Conservation (phyloP, 2,888 invertebrate genomes). For the Heliconius ismenius region DNA sequence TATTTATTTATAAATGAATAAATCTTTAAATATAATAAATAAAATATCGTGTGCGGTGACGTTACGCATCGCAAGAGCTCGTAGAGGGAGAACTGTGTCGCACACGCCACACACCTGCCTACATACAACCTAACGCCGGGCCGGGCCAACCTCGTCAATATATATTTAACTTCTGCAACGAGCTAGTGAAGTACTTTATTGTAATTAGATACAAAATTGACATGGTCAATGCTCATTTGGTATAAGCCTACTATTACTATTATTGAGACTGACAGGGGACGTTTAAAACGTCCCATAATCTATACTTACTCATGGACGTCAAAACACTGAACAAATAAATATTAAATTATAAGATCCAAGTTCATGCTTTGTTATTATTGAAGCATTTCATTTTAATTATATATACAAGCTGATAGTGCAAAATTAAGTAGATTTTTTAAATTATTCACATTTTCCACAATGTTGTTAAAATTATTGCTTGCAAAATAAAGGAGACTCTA, state of each 20-base stretch:
- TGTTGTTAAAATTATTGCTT: background rate
- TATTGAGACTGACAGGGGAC: constrained; percentile 18
- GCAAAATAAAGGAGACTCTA: background rate
- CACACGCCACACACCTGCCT: constrained; percentile 39
- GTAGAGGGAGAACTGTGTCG: constrained; percentile 28
- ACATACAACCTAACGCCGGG: constrained; percentile 32
- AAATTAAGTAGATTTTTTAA: background rate
- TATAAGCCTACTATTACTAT: constrained; percentile 15
- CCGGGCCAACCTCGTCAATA: constrained; percentile 17
- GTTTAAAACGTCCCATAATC: constrained; percentile 10
- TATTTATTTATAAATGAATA: background rate
- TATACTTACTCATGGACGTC: constrained; percentile 10
- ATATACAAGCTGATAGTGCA: background rate
- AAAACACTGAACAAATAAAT: constrained; percentile 13
- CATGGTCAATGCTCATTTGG: constrained; percentile 23
- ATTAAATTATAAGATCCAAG: constrained; percentile 8
- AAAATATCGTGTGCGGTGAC: constrained; percentile 6
- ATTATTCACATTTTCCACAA: background rate
- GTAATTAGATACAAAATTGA: constrained; percentile 28
- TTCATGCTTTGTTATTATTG: background rate
- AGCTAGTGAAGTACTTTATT: constrained; percentile 28
- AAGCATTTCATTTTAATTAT: constrained; percentile 12
- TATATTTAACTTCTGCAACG: constrained; percentile 32
- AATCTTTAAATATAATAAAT: background rate
- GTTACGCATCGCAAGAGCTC: constrained; percentile 21